Conservation (phyloP, 2,888 invertebrate genomes). For the Dynastes hyllus region DNA sequence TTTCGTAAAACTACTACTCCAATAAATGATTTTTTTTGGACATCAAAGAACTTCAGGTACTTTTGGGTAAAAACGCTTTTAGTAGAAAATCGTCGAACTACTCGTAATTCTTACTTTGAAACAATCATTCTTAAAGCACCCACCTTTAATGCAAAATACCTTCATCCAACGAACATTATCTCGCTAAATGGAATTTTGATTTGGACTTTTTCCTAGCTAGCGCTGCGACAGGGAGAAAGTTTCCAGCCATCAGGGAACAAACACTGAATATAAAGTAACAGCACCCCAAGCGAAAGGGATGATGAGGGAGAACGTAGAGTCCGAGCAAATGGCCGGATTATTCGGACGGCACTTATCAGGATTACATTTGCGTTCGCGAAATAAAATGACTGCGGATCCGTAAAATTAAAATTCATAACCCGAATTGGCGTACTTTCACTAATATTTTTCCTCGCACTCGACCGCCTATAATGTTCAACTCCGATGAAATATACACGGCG, state of each 20-base stretch:
- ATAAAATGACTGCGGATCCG: constrained; percentile 27
- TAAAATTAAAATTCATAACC: constrained; percentile 40
- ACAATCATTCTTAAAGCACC: too few relatives aligned
- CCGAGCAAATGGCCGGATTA: constrained; percentile 36
- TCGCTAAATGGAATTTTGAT: neutral
- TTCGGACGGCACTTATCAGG: constrained; percentile 37
- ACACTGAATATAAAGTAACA: constrained; percentile 20
- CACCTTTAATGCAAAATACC: too few relatives aligned
- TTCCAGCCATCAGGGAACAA: neutral
- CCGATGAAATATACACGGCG: constrained; percentile 11
- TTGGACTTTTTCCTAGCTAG: too few relatives aligned
- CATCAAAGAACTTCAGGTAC: too few relatives aligned
- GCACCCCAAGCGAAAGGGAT: neutral
- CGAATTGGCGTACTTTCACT: constrained; percentile 12
- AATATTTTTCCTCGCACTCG: constrained; percentile 10
- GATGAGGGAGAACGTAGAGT: constrained; percentile 21
- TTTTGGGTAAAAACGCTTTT: too few relatives aligned
- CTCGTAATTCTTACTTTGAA: too few relatives aligned
- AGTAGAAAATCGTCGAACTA: too few relatives aligned
- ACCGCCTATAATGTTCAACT: neutral
- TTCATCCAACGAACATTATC: too few relatives aligned
- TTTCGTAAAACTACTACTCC: too few relatives aligned
- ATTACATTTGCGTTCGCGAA: constrained; percentile 22
- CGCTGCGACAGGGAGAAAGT: neutral
- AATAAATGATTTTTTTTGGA: too few relatives aligned